Evolutionary conservation across 2,888 invertebrate species (phyloP), one percentile per base, ranked within the genome.

Genomic region (Agriopis aurantiaria): DNA sequence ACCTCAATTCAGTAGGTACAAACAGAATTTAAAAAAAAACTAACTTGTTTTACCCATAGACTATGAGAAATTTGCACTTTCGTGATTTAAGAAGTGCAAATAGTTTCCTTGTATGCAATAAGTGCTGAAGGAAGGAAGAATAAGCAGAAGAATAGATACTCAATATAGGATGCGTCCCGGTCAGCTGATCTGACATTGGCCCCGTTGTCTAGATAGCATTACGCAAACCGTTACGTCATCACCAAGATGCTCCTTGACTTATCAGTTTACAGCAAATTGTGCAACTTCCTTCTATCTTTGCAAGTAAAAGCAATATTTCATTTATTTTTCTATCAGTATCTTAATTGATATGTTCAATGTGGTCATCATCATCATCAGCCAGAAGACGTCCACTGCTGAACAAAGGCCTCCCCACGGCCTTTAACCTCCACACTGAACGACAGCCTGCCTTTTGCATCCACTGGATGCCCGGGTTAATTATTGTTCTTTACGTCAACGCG

Each of bases 181-280:
- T 87, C 88, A 89, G 85, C 78, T 82, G 85, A 73, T 82, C 83
- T 84, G 89, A 90, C 91, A 91, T 91, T 92, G 92, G 89, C 91
- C 92, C 77, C 85, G 84, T 86, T 90, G 81, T 82, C 78, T 78
- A 84, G 88, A 91, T 89, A 88, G 83, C 82, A 82, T 84, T 87
- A 87, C 88, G 86, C 87, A 88, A 84, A 76, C 63, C 72, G 40
- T 72, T 68, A 75, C 77, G 77, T 77, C 74, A 77, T 61, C 57
- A 46, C 69, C 41, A 69, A 72, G 72, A 71, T 70, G 64, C 70
- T 68, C 55, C 61, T 64, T 53, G 64, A 57, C 46, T 73, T 75
- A 74, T 77, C 73, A 69, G 55, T 65, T 52, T 51, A 56, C 48
- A 74, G 70, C 70, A 72, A 73, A 62, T 72, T 53, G 73, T 65